These are phyloP conservation scores for Montipora foliosa DNA, from an alignment of 64 coral and sea anemone species.

Conservation along the genomic window DNA sequence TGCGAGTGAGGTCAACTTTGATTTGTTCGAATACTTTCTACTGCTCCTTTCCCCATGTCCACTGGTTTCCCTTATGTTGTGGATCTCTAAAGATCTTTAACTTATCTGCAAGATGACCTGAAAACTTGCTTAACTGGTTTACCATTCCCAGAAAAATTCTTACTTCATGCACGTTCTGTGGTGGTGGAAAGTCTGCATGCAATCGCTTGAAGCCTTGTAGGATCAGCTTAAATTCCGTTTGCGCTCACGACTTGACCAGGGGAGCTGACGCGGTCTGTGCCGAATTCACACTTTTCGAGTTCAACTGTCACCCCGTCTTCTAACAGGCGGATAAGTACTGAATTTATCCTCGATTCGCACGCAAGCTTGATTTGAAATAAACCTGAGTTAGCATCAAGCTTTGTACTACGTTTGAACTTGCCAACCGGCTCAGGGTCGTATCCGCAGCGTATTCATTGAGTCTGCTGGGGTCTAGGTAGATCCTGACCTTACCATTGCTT, in stretches of 20 bases:
- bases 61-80: neutral
- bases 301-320: constrained; percentile 33
- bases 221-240: constrained; percentile 1
- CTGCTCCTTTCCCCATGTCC: neutral
- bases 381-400: constrained; percentile 12
- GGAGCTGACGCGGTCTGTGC: constrained; percentile 14
- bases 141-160: neutral
- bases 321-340: constrained; percentile 9
- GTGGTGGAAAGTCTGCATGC: neutral
- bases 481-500: constrained; percentile 15
- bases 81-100: neutral
- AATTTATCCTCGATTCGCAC: constrained; percentile 11
- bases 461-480: neutral
- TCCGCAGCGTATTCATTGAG: too few species aligned
- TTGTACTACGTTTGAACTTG: constrained; percentile 7
- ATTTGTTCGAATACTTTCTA: neutral
- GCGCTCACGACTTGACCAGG: constrained; percentile 21
- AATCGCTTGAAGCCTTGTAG: constrained; percentile 12
- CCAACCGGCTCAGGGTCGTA: constrained; percentile 1
- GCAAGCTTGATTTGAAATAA: constrained; percentile 40
- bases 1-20: neutral
- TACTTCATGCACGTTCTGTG: neutral
- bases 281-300: constrained; percentile 33
- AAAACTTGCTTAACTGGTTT: constrained; percentile 14
- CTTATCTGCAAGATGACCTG: neutral